These are phyloP conservation scores for Tenualosa ilisha DNA, from an alignment of 2,797 vertebrate genomes.

Conservation along the genomic window DNA sequence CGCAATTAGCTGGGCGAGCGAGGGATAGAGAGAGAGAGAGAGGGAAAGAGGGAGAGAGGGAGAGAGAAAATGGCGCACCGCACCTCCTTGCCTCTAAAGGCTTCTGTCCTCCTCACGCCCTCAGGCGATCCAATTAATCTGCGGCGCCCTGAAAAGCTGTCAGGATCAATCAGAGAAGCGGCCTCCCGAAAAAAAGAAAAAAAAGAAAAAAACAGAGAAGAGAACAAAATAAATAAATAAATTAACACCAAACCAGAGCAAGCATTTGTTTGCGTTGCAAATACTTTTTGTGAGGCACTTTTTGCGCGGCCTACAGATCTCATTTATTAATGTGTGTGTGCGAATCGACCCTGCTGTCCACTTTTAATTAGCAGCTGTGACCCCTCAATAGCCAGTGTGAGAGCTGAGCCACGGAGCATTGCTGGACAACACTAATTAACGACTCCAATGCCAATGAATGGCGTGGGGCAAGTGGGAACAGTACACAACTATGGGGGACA, in stretches of 20 bases:
- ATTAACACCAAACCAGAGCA: slow-evolving; percentile 54
- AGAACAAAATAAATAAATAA: slow-evolving; percentile 34
- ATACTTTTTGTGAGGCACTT: slow-evolving; percentile 63
- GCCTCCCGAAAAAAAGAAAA: slow-evolving; percentile 33
- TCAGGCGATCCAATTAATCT: slow-evolving; percentile 72
- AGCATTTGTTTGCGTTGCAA: slow-evolving; percentile 64
- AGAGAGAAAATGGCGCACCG: not conserved
- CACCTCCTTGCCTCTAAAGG: slow-evolving; percentile 51
- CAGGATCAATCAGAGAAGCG: slow-evolving; percentile 63
- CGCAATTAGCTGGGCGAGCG: not conserved
- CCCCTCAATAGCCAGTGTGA: slow-evolving; percentile 19
- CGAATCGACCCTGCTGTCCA: not conserved
- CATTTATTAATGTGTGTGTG: slow-evolving; percentile 58
- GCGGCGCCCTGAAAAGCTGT: slow-evolving; percentile 68
- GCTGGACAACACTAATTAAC: slow-evolving; percentile 52
- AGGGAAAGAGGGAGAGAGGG: not conserved
- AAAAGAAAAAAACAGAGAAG: slow-evolving; percentile 43
- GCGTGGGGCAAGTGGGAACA: not conserved
- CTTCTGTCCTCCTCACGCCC: slow-evolving; percentile 60
- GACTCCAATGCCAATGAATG: slow-evolving; percentile 36
- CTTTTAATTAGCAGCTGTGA: not conserved
- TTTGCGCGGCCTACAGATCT: slow-evolving; percentile 51
- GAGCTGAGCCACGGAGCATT: not conserved
- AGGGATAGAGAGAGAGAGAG: not conserved
- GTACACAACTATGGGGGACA: not conserved